Percentiles rank a stretch among this genome's conserved stretches.
phyloP scores from a whole-genome alignment of 2,888 invertebrate species.

The Macropis europaea region DNA sequence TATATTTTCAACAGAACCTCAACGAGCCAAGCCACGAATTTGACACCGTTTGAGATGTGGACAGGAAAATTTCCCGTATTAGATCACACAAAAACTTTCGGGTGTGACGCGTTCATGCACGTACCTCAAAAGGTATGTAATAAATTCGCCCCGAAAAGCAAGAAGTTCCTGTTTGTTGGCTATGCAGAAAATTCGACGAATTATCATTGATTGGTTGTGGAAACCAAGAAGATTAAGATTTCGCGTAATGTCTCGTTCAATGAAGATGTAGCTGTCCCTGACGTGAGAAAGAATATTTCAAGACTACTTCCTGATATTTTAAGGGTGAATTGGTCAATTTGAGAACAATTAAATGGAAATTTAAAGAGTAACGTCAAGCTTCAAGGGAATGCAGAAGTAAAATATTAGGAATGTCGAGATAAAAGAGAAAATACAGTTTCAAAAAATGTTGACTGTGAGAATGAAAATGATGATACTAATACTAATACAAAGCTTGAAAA shows the following conservation, averaged over 20 bases:
- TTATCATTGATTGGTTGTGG: background rate
- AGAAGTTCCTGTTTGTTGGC: conserved; percentile 7
- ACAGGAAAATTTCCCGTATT: background rate
- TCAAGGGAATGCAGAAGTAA: no score
- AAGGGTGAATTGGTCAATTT: no score
- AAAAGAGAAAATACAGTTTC: background rate
- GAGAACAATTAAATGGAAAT: background rate
- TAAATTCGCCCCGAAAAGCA: background rate
- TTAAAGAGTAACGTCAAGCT: no score
- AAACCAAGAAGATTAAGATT: background rate
- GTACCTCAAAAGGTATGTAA: background rate
- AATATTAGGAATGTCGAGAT: background rate
- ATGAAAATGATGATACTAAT: background rate
- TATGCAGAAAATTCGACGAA: background rate
- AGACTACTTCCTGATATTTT: background rate
- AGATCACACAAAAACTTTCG: background rate
- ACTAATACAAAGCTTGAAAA: background rate
- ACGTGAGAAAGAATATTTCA: background rate
- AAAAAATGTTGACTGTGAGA: background rate
- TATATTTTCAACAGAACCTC: background rate
- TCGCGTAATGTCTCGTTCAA: conserved; percentile 4
- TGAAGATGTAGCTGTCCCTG: background rate
- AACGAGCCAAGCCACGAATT: background rate
- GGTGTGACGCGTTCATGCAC: background rate
- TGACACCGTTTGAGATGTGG: conserved; percentile 8